Evolutionary conservation across 1,140 invertebrate genomes (phyloP), one percentile per base, ranked within the genome.

Genomic region (Trichonephila clavipes): DNA sequence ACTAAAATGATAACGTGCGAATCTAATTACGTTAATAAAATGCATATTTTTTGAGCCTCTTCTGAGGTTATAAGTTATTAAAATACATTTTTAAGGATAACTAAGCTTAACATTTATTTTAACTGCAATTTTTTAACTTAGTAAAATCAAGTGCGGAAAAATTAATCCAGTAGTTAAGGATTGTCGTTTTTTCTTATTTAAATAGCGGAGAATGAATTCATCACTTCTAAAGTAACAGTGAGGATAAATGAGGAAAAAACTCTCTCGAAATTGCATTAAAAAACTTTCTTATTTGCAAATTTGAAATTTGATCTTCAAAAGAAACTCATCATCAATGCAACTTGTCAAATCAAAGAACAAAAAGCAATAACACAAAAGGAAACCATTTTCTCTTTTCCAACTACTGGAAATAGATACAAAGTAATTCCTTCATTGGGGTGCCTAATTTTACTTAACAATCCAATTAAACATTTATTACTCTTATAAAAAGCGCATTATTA

Each of bases 401-500:
- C 62, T 40, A 21, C 59, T 59, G 83, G 34, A 40, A 18, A 28
- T 14, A 58, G n/a, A 24, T 44, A 58, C 83, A 19, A n/a, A 69
- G 66, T 24, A 21, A n/a, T 40, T 62, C 24, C 34, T 40, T 90
- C 19, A 40, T 61, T 77, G 44, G 61, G 66, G 28, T 24, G 72
- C 69, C 92, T 51, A 93, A 88, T 93, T 92, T 93, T 93, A 88
- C 61, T 93, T 88, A 93, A 93, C 92, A 93, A 88, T 93, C 92
- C 92, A 93, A 93, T 93, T 93, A 93, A 93, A 88, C 92, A 93
- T 93, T 93, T 88, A 93, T 93, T 93, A 88, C 72, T 88, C 59
- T 88, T 88, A 88, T 81, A 93, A 93, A 93, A 93, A 93, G 61
- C 14, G 34, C 92, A 87, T 93, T 93, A 93, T 93, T 93, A 88